phyloP scores from a whole-genome alignment of 2,888 invertebrate genomes.

The Archips xylosteana region DNA sequence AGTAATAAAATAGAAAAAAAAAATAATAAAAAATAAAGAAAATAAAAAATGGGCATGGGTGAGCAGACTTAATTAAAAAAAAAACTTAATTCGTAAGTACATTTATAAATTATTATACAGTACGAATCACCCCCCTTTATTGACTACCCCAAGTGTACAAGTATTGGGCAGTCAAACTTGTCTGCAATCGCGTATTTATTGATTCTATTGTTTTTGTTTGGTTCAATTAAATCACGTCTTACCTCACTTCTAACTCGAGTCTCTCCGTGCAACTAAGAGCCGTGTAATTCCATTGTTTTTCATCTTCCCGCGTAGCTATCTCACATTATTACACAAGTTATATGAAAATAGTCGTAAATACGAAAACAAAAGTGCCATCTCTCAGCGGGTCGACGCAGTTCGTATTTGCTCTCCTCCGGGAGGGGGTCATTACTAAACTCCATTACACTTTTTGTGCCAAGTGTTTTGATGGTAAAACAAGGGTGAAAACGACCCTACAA shows the following conservation, averaged over 20 bases:
- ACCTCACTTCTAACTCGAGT: neutral
- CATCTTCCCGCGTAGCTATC: constrained; percentile 6
- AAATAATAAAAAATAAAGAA: no score
- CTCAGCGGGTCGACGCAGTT: constrained; percentile 73
- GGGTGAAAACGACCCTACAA: constrained; percentile 83
- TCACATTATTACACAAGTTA: constrained; percentile 22
- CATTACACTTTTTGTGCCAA: constrained; percentile 85
- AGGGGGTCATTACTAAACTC: constrained; percentile 83
- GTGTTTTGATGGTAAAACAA: constrained; percentile 84
- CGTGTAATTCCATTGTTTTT: constrained; percentile 14
- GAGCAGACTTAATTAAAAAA: no score
- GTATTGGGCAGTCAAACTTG: no score
- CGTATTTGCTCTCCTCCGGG: constrained; percentile 68
- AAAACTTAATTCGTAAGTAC: no score
- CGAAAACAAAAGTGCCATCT: constrained; percentile 63
- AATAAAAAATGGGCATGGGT: no score
- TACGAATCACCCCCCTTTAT: no score
- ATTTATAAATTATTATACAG: no score
- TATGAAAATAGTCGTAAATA: constrained; percentile 45
- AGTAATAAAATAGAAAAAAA: no score
- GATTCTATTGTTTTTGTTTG: neutral
- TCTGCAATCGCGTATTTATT: no score
- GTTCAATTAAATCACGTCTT: neutral
- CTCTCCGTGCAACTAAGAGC: neutral
- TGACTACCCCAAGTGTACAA: no score